Percentiles rank a stretch among this genome's conserved stretches.
These are phyloP conservation scores for Brachirus orientalis DNA, from an alignment of 2,113 vertebrate species.

Conservation along the genomic window DNA sequence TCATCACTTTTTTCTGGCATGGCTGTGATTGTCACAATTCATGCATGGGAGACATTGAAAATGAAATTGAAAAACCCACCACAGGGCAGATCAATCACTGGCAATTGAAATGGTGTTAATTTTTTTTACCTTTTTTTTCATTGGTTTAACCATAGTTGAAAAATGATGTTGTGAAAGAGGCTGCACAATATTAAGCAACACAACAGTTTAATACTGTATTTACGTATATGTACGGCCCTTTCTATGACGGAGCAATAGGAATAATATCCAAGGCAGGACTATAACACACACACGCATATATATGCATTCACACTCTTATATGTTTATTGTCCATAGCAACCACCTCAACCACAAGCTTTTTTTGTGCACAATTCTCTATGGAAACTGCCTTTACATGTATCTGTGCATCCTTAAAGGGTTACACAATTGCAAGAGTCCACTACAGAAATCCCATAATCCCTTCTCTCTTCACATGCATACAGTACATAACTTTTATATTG, in stretches of 20 bases:
- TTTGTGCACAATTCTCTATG: conserved; percentile 36
- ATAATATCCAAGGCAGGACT: conserved; percentile 20
- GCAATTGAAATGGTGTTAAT: too few relatives aligned
- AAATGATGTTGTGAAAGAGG: too few relatives aligned
- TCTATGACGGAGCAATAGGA: conserved; percentile 20
- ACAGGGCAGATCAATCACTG: too few relatives aligned
- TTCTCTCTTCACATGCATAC: not conserved
- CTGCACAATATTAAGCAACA: not conserved
- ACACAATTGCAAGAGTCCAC: conserved; percentile 9
- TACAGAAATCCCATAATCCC: conserved; percentile 15
- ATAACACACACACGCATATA: conserved; percentile 1
- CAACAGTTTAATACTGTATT: too few relatives aligned
- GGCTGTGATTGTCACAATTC: too few relatives aligned
- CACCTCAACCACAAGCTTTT: conserved; percentile 14
- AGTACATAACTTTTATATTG: not conserved
- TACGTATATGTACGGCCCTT: conserved; percentile 10
- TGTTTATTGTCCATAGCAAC: conserved; percentile 21
- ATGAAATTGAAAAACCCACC: too few relatives aligned
- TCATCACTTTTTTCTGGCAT: too few relatives aligned
- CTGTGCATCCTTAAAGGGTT: conserved; percentile 15
- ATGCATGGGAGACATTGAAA: too few relatives aligned
- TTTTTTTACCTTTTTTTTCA: too few relatives aligned
- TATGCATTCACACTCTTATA: too few relatives aligned
- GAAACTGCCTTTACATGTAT: conserved; percentile 16
- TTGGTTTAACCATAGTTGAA: too few relatives aligned